phyloP scores from a whole-genome alignment of 2,888 invertebrate genomes.

The Ochropacha duplaris region DNA sequence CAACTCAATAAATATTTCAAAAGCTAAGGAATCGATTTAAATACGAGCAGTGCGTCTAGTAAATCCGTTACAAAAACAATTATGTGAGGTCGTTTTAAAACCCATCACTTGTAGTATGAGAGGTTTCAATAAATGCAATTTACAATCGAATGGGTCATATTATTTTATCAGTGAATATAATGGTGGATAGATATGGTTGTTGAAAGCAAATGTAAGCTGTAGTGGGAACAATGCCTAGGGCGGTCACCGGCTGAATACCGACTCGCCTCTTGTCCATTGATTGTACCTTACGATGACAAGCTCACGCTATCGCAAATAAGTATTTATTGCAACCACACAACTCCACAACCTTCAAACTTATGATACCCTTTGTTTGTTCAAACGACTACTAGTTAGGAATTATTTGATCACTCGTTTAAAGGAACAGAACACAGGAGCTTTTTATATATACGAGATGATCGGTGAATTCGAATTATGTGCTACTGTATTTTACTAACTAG shows the following conservation, averaged over 20 bases:
- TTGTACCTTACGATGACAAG: constrained; percentile 81
- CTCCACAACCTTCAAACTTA: constrained; percentile 41
- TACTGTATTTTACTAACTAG: neutral
- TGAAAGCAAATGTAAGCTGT: constrained; percentile 26
- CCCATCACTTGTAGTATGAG: constrained; percentile 36
- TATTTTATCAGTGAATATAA: constrained; percentile 40
- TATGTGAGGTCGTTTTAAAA: constrained; percentile 19
- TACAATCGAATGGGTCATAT: constrained; percentile 58
- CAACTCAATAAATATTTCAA: constrained; percentile 43
- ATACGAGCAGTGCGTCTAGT: neutral
- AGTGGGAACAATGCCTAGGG: constrained; percentile 73
- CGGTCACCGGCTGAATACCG: constrained; percentile 48
- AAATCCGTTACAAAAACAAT: constrained; percentile 2
- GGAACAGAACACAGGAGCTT: neutral
- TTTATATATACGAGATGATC: neutral
- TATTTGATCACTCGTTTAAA: neutral
- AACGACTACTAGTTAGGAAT: constrained; percentile 9
- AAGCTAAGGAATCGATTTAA: constrained; percentile 4
- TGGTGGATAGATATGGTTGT: constrained; percentile 23
- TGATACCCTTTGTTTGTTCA: constrained; percentile 34
- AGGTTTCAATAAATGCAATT: constrained; percentile 52
- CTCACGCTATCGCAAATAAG: constrained; percentile 72
- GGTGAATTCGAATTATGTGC: neutral
- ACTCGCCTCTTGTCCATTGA: constrained; percentile 65
- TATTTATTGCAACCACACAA: constrained; percentile 74